Base-by-base conservation (phyloP, 2,797 vertebrate genomes). In the Schizopygopsis malacanthus region DNA sequence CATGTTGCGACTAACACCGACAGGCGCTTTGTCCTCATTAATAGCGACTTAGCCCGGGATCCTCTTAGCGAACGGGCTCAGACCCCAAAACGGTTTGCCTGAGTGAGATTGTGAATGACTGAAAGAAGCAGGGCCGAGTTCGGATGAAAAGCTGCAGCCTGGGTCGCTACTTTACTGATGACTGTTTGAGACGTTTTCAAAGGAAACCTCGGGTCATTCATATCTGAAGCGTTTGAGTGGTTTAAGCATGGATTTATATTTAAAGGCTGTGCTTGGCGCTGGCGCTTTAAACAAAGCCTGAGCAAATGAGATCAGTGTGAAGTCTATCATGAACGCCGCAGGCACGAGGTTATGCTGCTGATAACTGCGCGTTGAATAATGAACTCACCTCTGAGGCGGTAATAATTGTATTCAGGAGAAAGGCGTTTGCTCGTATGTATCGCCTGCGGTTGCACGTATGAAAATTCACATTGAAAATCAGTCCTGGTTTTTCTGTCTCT, bases 1-100 rank as follows among this genome's bases (percentile, higher is more conserved):
- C 91, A 95, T 94, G 83, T 84, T 41, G 80, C 43, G 43, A 82
- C 84, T 85, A 81, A 85, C 79, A 82, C 77, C 22, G 79, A 84
- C 87, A 70, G 85, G 69, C 61, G 79, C 83, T 87, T 81, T 86
- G 84, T 82, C 85, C 89, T 88, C 81, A 83, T 89, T 89, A 88
- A 87, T 79, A 85, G 72, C 52, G 65, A 76, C 63, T 84, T 79
- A 84, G 65, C 59, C 71, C 22, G 16, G 28, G 52, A 73, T 81
- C 78, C 71, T 88, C 54, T 83, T 69, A 78, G 65, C 20, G 37
- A 84, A 43, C 59, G 43, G 54, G 73, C 37, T 28, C 47, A 45
- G 72, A 79, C 41, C 86, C 71, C 69, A 73, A 83, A 84, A 79
- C 47, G 37, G 52, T 87, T 87, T 71, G 83, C 47, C 10, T 41